phyloP scores from a whole-genome alignment of 2,113 vertebrate species.

The Alces alces region DNA sequence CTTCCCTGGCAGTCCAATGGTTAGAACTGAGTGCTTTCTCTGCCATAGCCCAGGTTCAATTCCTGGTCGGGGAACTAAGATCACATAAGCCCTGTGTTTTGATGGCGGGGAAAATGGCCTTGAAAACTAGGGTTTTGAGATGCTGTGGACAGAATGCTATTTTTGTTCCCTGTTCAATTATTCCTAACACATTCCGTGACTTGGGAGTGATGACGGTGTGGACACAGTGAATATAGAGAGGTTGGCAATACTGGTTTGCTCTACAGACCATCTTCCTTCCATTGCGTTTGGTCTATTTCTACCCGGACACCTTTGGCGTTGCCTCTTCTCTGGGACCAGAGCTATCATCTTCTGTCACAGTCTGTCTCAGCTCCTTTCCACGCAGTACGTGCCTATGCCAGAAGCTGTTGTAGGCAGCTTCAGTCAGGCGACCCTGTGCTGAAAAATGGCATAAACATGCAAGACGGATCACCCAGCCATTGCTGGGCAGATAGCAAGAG shows the following conservation, averaged over 20 bases:
- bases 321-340: neutral
- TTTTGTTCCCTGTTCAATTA: rapidly evolving
- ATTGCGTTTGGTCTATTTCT: neutral
- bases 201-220: neutral
- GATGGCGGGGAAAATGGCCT: neutral
- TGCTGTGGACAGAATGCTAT: neutral
- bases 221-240: rapidly evolving
- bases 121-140: neutral
- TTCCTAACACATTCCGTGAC: rapidly evolving
- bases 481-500: neutral
- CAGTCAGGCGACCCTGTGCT: too few relatives aligned
- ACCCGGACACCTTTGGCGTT: rapidly evolving
- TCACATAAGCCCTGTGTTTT: neutral
- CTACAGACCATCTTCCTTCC: rapidly evolving
- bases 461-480: rapidly evolving
- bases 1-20: too few relatives aligned
- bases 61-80: neutral
- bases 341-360: rapidly evolving
- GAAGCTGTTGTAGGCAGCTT: rapidly evolving
- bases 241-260: neutral
- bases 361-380: neutral
- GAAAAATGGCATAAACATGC: neutral
- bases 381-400: rapidly evolving
- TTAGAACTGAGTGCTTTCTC: too few relatives aligned
- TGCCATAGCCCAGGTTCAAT: neutral